Evolutionary conservation across 2,797 vertebrate genomes (phyloP), one percentile per base, ranked within the genome.

Genomic region (Alcedo atthis): DNA sequence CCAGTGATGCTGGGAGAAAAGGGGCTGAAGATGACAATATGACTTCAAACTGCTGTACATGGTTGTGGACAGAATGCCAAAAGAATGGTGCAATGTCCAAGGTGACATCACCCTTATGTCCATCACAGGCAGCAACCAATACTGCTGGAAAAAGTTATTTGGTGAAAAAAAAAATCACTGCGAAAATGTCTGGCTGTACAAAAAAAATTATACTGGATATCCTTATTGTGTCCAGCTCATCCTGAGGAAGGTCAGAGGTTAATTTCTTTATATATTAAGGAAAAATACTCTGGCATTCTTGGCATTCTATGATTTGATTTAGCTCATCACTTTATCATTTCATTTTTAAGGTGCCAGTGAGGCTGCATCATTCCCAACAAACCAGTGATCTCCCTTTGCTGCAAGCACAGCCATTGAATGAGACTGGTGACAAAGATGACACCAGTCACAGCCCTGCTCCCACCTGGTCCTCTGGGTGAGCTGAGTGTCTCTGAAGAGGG

Each of bases 391-490:
- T 46, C 17, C n/a, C 69, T 40, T 28, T 33, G 48, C 71, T 2
- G 1, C 35, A 43, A 48, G 35, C 22, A 10, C 0, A 15, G 64
- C 43, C 51, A 30, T 43, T 8, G 16, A 13, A 5, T 4, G 26
- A 74, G 55, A 11, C 10, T 9, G 15, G 53, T 5, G 8, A 13
- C 7, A 51, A 78, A 20, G 58, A 32, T 20, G 77, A 19, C 6
- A 18, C 12, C 2, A 17, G 40, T 22, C n/a, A 6, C n/a, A 18
- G 35, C 37, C 57, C 16, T 3, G 9, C 45, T 71, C 54, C 59
- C 46, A 99, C 99, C 98, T 98, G 94, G 98, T 98, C 95, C 97
- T 98, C 94, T 98, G 98, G 7, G 98, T 99, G 85, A 99, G 98
- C 71, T 99, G 99, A 4, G 98, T 97, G 49, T 99, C 98, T 93